Base-by-base conservation (phyloP, 2,113 vertebrate genomes). In the Oncorhynchus gorbuscha region DNA sequence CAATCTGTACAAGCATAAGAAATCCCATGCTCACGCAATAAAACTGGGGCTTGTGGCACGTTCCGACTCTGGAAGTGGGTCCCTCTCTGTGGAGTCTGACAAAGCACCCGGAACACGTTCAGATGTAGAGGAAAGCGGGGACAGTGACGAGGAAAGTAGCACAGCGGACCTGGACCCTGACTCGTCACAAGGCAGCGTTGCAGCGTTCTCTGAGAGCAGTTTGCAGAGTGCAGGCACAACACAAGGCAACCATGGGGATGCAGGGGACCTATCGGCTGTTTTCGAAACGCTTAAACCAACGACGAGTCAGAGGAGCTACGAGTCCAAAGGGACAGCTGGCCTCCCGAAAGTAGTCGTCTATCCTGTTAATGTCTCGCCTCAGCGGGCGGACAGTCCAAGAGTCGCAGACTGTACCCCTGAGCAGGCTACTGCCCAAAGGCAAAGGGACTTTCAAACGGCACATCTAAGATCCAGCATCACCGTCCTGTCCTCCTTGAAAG, bases 1-100 rank as follows among this genome's bases (percentile, higher is more conserved):
- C 88, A 99, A 99, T 87, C 89, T 99, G 61, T 99, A 99, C 88
- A 99, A 99, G 95, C 98, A 99, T 95, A 99, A 98, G 89, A 99
- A 99, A 39, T 99, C 98, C 26, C 97, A 99, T 22, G 97, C 98
- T 1, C 98, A 99, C 3, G 96, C 97, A 13, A 97, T 99, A 84
- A 99, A 99, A 89, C 94, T 99, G 76, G 97, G 97, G 13, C 95
- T 98, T 18, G 94, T 96, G 71, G 90, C 94, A 4, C 95, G 96
- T 0, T 94, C 96, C 1, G 98, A 98, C 82, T 93, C 96, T 3
- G 91, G 94, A 76, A 91, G 93, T 22, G 90, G 96, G 61, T 95
- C 95, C 39, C 79, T 96, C 20, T 95, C 97, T 39, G 95, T 96
- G 11, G 97, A 98, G 79, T 98, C 96, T 0, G 95, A 97, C 79